Conservation (phyloP, 1,140 invertebrate genomes). For the Philopotamus ludificatus region DNA sequence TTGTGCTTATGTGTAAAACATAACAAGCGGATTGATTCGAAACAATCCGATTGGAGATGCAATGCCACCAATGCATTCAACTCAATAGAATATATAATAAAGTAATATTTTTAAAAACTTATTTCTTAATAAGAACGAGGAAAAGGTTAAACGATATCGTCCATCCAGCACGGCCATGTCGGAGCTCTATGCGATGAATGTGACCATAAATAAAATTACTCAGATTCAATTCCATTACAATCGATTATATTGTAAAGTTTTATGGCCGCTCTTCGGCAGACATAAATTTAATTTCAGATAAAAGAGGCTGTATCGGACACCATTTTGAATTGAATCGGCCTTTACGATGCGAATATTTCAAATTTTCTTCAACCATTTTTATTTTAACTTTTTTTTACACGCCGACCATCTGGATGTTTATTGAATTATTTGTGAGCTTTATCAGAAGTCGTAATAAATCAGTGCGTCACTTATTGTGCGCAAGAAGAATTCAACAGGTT, state of each 20-base stretch:
- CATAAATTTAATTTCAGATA: slow-evolving; percentile 23
- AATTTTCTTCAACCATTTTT: neutral
- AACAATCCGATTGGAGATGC: too few relatives aligned
- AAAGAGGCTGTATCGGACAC: neutral
- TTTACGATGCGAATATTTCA: slow-evolving; percentile 6
- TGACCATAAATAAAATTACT: slow-evolving; percentile 24
- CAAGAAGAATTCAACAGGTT: too few relatives aligned
- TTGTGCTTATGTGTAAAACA: too few relatives aligned
- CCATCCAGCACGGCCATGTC: neutral
- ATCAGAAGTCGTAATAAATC: neutral
- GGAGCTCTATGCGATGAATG: neutral
- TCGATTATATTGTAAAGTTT: slow-evolving; percentile 26
- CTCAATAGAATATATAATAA: too few relatives aligned
- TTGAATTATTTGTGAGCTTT: neutral
- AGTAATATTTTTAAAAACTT: too few relatives aligned
- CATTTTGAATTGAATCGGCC: neutral
- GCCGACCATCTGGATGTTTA: neutral
- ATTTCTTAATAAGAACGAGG: too few relatives aligned
- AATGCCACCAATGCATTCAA: too few relatives aligned
- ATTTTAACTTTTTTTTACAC: neutral
- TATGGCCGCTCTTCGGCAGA: neutral
- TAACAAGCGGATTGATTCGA: too few relatives aligned
- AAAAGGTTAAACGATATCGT: neutral
- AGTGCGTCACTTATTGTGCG: neutral
- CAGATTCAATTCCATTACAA: slow-evolving; percentile 18